Evolutionary conservation across 2,113 vertebrate genomes (phyloP).

Genomic region (Macaca mulatta): DNA sequence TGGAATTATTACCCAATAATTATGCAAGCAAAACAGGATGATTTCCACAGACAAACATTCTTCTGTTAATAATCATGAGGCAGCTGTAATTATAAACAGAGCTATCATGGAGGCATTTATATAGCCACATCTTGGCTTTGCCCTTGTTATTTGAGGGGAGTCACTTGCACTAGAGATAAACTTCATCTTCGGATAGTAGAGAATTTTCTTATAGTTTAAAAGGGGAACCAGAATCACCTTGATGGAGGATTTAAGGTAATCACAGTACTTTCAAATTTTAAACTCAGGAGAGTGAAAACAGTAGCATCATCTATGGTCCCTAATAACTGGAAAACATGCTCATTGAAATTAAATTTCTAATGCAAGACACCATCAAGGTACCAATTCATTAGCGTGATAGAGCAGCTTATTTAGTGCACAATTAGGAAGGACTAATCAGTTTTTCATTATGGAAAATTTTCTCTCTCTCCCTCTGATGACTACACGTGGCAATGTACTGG

Average conservation of each 20-base stretch:
- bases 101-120: background rate
- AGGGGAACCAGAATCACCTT: background rate
- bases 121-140: background rate
- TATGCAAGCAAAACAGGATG: background rate
- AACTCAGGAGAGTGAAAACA: background rate
- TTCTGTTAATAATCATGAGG: background rate
- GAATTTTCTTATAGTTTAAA: background rate
- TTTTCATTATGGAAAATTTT: background rate
- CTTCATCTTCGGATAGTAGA: background rate
- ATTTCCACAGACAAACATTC: background rate
- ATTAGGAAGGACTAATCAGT: background rate
- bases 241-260: background rate
- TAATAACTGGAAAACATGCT: background rate
- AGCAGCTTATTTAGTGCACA: background rate
- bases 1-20: background rate
- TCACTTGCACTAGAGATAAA: background rate
- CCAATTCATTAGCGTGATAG: conserved; percentile 7
- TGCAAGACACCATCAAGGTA: background rate
- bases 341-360: conserved; percentile 20
- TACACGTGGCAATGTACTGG: background rate
- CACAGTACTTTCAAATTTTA: background rate
- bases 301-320: background rate
- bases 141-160: background rate
- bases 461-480: background rate
- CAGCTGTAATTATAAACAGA: background rate